phyloP scores from a whole-genome alignment of 2,888 invertebrate species.

The Eupithecia pulchellata region DNA sequence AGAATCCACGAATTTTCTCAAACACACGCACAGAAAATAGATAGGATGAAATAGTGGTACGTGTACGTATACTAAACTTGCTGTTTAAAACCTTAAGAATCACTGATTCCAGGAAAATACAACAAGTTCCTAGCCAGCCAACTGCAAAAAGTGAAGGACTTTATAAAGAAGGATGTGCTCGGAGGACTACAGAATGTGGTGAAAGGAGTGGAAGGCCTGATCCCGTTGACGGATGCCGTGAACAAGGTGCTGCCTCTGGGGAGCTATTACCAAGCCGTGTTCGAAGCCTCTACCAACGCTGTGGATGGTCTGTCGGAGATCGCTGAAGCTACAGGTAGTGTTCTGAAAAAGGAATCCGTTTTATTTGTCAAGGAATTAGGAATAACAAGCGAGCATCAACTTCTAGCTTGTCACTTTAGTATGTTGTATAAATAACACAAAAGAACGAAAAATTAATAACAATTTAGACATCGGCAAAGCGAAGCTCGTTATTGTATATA shows the following conservation, averaged over 20 bases:
- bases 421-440: too few species aligned
- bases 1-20: neutral
- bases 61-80: neutral
- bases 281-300: constrained; percentile 63
- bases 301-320: constrained; percentile 83
- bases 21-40: neutral
- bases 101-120: constrained; percentile 65
- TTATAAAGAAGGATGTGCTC: constrained; percentile 74
- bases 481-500: neutral
- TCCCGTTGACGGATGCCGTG: constrained; percentile 58
- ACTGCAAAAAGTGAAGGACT: constrained; percentile 66
- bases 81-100: neutral
- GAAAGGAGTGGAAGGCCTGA: constrained; percentile 62
- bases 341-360: neutral
- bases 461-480: neutral
- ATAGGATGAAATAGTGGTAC: neutral
- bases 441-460: neutral
- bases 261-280: constrained; percentile 71
- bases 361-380: neutral
- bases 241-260: constrained; percentile 62
- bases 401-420: too few species aligned
- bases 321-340: constrained; percentile 85
- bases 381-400: too few species aligned
- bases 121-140: constrained; percentile 66
- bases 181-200: constrained; percentile 71